Percentiles rank a stretch among this genome's conserved stretches.
Evolutionary conservation across 2,113 vertebrate species (phyloP).

Genomic region (Leucopsar rothschildi): DNA sequence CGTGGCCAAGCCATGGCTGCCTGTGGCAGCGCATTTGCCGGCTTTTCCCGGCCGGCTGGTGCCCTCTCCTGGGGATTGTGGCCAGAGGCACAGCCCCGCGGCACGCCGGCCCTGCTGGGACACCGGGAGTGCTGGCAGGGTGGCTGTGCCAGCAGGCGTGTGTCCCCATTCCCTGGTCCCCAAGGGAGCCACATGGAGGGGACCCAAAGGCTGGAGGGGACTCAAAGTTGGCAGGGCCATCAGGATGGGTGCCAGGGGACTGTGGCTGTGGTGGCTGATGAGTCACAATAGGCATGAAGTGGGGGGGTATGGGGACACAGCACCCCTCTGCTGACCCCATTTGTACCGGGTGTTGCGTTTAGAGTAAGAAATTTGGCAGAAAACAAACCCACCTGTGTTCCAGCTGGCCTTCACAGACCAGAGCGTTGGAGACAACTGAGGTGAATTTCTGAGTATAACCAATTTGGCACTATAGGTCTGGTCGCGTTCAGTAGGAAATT

Average conservation of each 20-base stretch:
- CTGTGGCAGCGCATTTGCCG: fast-evolving
- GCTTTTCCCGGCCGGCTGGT: neutral
- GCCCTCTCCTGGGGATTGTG: conserved; percentile 36
- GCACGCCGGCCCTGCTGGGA: neutral
- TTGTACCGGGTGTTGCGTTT: neutral
- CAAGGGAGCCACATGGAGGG: neutral
- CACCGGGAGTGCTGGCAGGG: fast-evolving
- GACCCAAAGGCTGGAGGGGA: neutral
- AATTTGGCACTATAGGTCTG: neutral
- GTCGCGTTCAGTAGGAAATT: neutral
- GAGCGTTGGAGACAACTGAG: neutral
- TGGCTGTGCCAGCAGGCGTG: fast-evolving
- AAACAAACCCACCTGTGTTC: neutral
- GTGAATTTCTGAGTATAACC: neutral
- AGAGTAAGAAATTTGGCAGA: neutral
- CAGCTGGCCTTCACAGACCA: neutral
- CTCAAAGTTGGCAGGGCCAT: neutral
- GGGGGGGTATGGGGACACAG: fast-evolving
- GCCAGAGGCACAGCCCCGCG: neutral
- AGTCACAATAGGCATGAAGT: fast-evolving
- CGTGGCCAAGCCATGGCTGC: neutral
- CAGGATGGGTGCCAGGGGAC: fast-evolving
- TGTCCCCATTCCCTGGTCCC: neutral
- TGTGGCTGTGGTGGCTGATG: neutral
- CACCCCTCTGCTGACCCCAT: neutral